Base-by-base conservation (phyloP, 2,888 invertebrate genomes). In the Chromoteleia sp. region DNA sequence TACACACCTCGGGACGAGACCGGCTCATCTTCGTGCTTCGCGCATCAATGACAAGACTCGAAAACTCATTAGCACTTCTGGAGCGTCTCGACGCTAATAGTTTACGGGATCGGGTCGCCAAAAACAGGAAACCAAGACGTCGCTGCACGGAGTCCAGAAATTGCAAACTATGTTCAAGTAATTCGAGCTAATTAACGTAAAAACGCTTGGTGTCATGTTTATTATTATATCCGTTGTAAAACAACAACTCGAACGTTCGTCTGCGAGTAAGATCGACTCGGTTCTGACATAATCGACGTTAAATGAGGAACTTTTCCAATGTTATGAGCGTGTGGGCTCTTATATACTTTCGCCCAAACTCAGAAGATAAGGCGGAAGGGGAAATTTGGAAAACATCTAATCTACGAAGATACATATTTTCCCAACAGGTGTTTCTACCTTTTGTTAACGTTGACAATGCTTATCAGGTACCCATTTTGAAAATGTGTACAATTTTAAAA, bases 11-110 rank as follows among this genome's bases (percentile, higher is more conserved):
- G n/a, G n/a, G n/a, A n/a, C 14, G 21, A 43, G 41, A 54, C 54
- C 12, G 45, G 45, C 41, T 6, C 29, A 48, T 68, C 58, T 58
- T 58, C 61, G 61, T 59, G 50, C 52, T 59, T 59, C 43, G 65
- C 43, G 74, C 71, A 68, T 83, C 81, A 78, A 83, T 77, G 83
- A 80, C 77, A 77, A 82, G 81, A 73, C 80, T 73, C 63, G 71
- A 74, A 78, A 83, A 78, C 81, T 83, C 74, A 81, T 83, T 81
- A 83, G 78, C 78, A 83, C 80, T 77, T 77, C n/a, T n/a, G n/a
- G n/a, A n/a, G n/a, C n/a, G n/a, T n/a, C 71, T 54, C 54, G 41
- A n/a, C 36, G 68, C 58, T 74, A 63, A 74, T 81, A 77, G 81
- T 74, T 81, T 68, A 77, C 73, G 41, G 45, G 29, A 58, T 77